Base-by-base conservation (phyloP, 2,113 vertebrate species). In the Tyto alba region DNA sequence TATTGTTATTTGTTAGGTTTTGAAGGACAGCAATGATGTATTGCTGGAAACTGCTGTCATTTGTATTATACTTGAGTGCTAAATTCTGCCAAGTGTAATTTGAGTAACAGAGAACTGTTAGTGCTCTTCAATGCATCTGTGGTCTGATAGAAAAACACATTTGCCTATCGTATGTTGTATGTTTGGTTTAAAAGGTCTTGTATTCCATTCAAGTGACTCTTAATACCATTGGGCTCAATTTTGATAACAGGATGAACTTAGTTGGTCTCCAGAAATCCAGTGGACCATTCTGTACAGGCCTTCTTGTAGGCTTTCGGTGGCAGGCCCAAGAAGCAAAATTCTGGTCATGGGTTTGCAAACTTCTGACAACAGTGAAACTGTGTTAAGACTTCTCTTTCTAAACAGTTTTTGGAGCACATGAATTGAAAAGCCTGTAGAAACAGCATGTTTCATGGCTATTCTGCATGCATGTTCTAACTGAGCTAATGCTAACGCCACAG, bases 361-460 rank as follows among this genome's bases (percentile, higher is more conserved):
- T 66, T 68, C 9, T 43, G 19, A 20, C 4, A 1, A 16, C 53
- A 30, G 36, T n/a, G 40, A 60, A 69, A 64, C 48, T 63, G 15
- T 50, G 29, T 63, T 66, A 41, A 43, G 56, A 21, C 13, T n/a
- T 22, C 20, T 45, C 43, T 72, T 74, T 56, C 25, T 50, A 14
- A 90, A 17, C 25, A 43, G 8, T 11, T 80, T 81, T 75, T 67
- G 36, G 15, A 57, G 53, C 23, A n/a, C 5, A 1, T 2, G 1
- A 63, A 27, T 17, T 27, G 50, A 81, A 88, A n/a, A 86, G 13
- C n/a, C 7, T 47, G 29, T 45, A 50, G 43, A 27, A 85, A 17
- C 10, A 32, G 16, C 17, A 5, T 47, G 5, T 67, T 83, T 32
- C 2, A 0, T 45, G 62, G 32, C 41, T 85, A 0, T 66, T 71